phyloP scores from a whole-genome alignment of 2,113 vertebrate species.

The Chrysochloris asiatica region DNA sequence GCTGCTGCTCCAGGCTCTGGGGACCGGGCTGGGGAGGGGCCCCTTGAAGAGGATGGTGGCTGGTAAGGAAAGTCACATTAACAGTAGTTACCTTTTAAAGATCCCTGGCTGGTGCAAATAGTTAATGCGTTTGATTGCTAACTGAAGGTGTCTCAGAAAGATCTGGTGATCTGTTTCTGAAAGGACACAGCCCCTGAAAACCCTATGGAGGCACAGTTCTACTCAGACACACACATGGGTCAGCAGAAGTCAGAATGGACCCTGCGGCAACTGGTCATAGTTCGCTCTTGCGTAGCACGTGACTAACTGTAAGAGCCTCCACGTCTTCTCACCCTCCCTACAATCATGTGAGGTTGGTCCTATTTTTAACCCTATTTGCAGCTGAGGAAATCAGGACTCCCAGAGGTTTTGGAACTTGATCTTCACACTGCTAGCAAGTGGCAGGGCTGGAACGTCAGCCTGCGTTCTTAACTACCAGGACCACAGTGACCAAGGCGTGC shows the following conservation, averaged over 20 bases:
- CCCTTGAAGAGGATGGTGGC: no score
- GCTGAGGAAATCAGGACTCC: not conserved
- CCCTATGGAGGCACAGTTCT: not conserved
- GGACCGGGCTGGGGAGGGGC: not conserved
- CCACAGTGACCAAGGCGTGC: no score
- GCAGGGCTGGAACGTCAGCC: not conserved
- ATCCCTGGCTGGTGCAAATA: not conserved
- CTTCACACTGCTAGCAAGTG: not conserved
- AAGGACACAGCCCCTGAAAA: not conserved
- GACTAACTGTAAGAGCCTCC: not conserved
- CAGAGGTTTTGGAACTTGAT: not conserved
- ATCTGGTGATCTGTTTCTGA: no score
- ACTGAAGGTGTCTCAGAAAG: no score
- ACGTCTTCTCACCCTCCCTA: not conserved
- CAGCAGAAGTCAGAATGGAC: no score
- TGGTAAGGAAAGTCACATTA: rapidly evolving
- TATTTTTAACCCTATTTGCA: not conserved
- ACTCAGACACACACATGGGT: not conserved
- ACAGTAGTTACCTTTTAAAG: not conserved
- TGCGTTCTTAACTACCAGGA: not conserved
- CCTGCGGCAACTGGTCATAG: no score
- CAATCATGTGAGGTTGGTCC: not conserved
- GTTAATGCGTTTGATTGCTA: not conserved
- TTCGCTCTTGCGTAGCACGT: no score
- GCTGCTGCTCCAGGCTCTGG: rapidly evolving